Evolutionary conservation across 2,113 vertebrate species (phyloP), one percentile per base, ranked within the genome.

Genomic region (Alosa alosa): DNA sequence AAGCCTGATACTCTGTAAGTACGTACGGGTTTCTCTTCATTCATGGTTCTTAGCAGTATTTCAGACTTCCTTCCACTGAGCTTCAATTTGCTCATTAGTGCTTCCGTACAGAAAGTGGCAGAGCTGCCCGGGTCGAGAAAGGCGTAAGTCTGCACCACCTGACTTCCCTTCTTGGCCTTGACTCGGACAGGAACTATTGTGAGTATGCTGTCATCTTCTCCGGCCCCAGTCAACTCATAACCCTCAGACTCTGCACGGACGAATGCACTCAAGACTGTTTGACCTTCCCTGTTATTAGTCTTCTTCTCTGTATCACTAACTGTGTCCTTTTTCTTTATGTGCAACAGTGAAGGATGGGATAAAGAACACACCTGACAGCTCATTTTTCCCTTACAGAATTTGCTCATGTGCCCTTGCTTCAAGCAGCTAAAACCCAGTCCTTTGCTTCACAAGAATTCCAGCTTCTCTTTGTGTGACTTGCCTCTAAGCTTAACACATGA

Each of bases 181-280:
- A 84, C 22, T 15, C 49, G 64, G 9, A 84, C 60, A n/a, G 64
- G 83, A 46, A 84, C 22, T 3, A 81, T 81, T 31, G 68, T 6
- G 9, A 41, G 25, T 31, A 52, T 81, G 36, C 84, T 6, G 13
- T 81, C 72, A 52, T 20, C 36, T 25, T 55, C 17, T 1, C 49
- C 47, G 20, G 84, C 84, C 84, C 84, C 84, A 81, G 68, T 85
- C n/a, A 22, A 8, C 20, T 18, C 49, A 55, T 25, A 81, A 22
- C 13, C 36, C 36, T 55, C n/a, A 5, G 25, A 0, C 64, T 81
- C 6, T 13, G 44, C 45, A 49, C 15, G 0, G 18, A 64, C 18
- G 7, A 36, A 84, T 1, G 52, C 50, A 84, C 83, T 84, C 6
- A 83, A 52, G 6, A 83, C 49, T 55, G 82, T 55, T 25, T 55